Conservation (phyloP, 2,113 vertebrate genomes). For the Micromys minutus region DNA sequence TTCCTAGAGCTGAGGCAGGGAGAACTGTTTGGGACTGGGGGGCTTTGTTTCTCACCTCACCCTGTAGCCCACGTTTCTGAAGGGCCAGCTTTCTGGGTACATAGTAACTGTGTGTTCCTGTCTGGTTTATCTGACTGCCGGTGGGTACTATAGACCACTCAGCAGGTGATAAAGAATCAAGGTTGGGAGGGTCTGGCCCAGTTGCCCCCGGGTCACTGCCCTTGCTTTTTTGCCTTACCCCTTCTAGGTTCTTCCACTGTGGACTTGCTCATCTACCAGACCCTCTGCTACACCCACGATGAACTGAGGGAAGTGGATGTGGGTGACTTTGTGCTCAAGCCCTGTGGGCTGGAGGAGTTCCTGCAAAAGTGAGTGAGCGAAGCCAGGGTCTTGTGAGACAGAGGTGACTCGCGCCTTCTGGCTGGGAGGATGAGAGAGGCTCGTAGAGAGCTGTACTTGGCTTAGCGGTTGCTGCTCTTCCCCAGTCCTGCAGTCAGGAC, state of each 20-base stretch:
- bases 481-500: neutral
- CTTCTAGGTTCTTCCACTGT: conserved; percentile 92
- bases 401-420: neutral
- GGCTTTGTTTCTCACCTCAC: neutral
- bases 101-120: neutral
- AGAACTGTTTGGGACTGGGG: no score
- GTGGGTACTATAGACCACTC: neutral
- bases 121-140: neutral
- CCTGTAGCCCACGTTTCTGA: neutral
- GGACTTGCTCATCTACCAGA: conserved; percentile 96
- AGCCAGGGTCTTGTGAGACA: accelerated
- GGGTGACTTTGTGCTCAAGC: conserved; percentile 87
- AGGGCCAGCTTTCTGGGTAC: neutral
- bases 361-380: conserved; percentile 91
- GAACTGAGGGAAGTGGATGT: conserved; percentile 90
- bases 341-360: conserved; percentile 92
- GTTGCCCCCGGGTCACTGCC: neutral
- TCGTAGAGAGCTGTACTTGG: neutral
- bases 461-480: neutral
- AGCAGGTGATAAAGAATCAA: neutral
- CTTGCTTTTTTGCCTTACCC: accelerated
- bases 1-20: neutral
- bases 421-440: neutral
- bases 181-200: neutral
- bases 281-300: conserved; percentile 94